A percentile compares a stretch with the other conserved stretches of the same genome.
phyloP scores from a whole-genome alignment of 35 echinoderm and acorn worm species.

The Strongylocentrotus purpuratus region DNA sequence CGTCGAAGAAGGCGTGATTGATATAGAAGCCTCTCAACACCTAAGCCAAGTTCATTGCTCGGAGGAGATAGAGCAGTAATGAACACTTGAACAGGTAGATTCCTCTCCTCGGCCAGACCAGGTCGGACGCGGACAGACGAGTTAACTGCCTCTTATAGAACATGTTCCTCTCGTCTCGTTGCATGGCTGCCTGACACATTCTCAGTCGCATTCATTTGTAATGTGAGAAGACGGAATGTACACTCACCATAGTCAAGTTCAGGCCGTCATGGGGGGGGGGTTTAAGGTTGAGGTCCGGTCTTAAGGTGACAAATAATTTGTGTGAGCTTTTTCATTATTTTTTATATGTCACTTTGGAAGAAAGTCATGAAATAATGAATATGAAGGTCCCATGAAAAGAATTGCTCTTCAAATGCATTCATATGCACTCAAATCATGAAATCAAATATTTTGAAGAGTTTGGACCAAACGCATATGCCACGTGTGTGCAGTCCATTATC shows the following conservation, averaged over 20 bases:
- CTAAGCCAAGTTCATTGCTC: background rate
- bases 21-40: background rate
- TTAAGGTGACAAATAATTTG: too few species aligned
- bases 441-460: too few species aligned
- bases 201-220: background rate
- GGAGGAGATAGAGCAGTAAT: background rate
- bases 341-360: too few species aligned
- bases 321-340: too few species aligned
- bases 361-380: too few species aligned
- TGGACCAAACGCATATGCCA: too few species aligned
- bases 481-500: too few species aligned
- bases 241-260: background rate
- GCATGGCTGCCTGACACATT: background rate
- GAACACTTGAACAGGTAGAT: conserved; percentile 10
- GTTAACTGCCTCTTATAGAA: background rate
- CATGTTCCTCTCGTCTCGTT: background rate
- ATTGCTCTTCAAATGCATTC: too few species aligned
- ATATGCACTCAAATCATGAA: too few species aligned
- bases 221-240: background rate
- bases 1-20: background rate
- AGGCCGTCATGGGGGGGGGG: background rate
- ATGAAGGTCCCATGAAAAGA: too few species aligned
- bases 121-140: background rate
- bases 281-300: too few species aligned
- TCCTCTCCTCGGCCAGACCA: background rate